A percentile compares a stretch with the other conserved stretches of the same genome.
Conservation (phyloP, 2,797 vertebrate species). For the Bufotes viridis region DNA sequence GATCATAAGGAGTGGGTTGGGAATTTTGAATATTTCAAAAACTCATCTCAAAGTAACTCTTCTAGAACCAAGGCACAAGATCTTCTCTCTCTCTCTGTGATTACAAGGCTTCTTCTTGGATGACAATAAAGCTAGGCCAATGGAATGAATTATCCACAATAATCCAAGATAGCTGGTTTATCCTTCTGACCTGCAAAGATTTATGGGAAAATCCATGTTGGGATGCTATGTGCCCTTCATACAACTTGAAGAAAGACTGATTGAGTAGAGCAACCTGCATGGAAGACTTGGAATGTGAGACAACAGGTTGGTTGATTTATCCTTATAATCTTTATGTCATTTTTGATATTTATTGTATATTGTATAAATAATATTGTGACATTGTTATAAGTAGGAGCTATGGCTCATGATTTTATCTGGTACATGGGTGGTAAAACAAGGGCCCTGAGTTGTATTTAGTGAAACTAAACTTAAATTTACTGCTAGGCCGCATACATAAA, state of each 20-base stretch:
- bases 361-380: not conserved
- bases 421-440: not conserved
- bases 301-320: slow-evolving; percentile 65
- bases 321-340: slow-evolving; percentile 6
- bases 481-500: not conserved
- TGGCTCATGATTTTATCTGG: not conserved
- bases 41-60: slow-evolving; percentile 4
- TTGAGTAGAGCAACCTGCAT: not conserved
- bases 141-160: slow-evolving; percentile 43
- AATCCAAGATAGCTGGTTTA: slow-evolving; percentile 36
- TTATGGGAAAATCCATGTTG: slow-evolving; percentile 15
- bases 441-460: too few species aligned
- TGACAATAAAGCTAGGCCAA: not conserved
- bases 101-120: slow-evolving; percentile 18
- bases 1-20: not conserved
- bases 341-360: not conserved
- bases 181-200: not conserved
- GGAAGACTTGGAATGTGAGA: not conserved
- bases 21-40: not conserved
- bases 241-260: not conserved
- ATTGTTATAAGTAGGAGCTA: not conserved
- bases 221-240: slow-evolving; percentile 53
- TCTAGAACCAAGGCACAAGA: not conserved
- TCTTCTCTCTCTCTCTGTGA: slow-evolving; percentile 34
- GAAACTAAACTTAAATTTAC: not conserved